A percentile compares a stretch with the other conserved stretches of the same genome.
phyloP scores from a whole-genome alignment of 1,140 invertebrate genomes.

The Trachymyrmex septentrionalis region DNA sequence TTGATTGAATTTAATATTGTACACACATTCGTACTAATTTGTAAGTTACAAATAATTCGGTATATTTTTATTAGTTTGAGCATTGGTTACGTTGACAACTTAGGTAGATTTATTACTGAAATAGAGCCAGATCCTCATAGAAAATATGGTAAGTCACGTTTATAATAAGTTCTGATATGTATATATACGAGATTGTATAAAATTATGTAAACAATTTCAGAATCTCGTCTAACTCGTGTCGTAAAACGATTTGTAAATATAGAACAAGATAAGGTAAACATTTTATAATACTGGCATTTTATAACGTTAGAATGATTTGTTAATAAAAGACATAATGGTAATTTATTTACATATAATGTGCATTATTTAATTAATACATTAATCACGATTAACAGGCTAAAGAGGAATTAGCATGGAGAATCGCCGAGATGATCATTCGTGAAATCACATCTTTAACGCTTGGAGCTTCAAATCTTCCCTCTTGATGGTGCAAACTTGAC shows the following conservation, averaged over 20 bases:
- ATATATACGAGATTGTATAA: constrained; percentile 5
- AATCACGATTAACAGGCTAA: constrained; percentile 88
- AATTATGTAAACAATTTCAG: constrained; percentile 77
- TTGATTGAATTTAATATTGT: constrained; percentile 11
- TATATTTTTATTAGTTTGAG: constrained; percentile 89
- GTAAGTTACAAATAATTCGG: constrained; percentile 8
- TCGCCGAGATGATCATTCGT: constrained; percentile 97
- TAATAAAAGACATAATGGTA: background rate
- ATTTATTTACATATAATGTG: constrained; percentile 3
- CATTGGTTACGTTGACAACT: constrained; percentile 93
- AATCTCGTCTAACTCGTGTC: constrained; percentile 89
- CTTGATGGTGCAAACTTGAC: constrained; percentile 75
- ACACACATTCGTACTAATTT: background rate
- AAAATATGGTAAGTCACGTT: constrained; percentile 85
- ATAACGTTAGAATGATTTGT: background rate
- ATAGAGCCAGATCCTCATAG: constrained; percentile 94
- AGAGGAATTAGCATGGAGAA: constrained; percentile 97
- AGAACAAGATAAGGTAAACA: constrained; percentile 91
- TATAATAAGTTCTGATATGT: background rate
- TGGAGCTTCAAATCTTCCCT: constrained; percentile 82
- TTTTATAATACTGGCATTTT: constrained; percentile 32
- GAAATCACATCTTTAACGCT: constrained; percentile 95
- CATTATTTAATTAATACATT: constrained; percentile 11
- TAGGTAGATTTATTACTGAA: constrained; percentile 95
- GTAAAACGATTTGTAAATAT: constrained; percentile 93